phyloP scores from a whole-genome alignment of 2,888 invertebrate species.

The Cyrtodaria siliqua region DNA sequence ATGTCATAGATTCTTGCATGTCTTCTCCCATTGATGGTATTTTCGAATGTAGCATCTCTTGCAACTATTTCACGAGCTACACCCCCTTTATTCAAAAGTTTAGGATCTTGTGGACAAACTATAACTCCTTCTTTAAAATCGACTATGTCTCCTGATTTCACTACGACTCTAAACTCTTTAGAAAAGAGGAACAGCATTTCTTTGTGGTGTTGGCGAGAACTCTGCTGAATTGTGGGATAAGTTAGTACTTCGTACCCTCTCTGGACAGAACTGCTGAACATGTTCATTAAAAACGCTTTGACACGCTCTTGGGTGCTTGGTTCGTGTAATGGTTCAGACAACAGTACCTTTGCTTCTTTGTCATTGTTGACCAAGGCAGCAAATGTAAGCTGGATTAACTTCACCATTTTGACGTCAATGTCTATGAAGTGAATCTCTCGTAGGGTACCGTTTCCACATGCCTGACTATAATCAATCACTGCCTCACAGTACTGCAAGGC shows the following conservation, averaged over 20 bases:
- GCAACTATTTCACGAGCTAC: not conserved
- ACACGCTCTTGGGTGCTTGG: too few relatives aligned
- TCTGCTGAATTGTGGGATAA: too few relatives aligned
- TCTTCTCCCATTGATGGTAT: too few relatives aligned
- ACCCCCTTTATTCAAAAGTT: not conserved
- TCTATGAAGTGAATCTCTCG: constrained; percentile 15
- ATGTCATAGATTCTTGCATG: too few relatives aligned
- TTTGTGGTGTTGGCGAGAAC: too few relatives aligned
- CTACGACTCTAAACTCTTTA: too few relatives aligned
- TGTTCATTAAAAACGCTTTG: too few relatives aligned
- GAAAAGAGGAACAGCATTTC: too few relatives aligned
- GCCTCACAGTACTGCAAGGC: constrained; percentile 13
- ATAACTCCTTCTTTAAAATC: not conserved
- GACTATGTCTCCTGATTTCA: not conserved
- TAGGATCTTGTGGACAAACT: constrained; percentile 13
- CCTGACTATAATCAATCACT: constrained; percentile 2
- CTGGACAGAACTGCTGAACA: too few relatives aligned
- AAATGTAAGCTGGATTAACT: constrained; percentile 8
- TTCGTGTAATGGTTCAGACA: too few relatives aligned
- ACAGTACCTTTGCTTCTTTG: not conserved
- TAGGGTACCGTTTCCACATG: not conserved
- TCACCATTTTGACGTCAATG: constrained; percentile 7
- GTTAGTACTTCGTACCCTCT: too few relatives aligned
- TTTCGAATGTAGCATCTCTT: not conserved
- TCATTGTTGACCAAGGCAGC: not conserved